Evolutionary conservation across 2,888 invertebrate genomes (phyloP).

Genomic region (Pecten maximus): DNA sequence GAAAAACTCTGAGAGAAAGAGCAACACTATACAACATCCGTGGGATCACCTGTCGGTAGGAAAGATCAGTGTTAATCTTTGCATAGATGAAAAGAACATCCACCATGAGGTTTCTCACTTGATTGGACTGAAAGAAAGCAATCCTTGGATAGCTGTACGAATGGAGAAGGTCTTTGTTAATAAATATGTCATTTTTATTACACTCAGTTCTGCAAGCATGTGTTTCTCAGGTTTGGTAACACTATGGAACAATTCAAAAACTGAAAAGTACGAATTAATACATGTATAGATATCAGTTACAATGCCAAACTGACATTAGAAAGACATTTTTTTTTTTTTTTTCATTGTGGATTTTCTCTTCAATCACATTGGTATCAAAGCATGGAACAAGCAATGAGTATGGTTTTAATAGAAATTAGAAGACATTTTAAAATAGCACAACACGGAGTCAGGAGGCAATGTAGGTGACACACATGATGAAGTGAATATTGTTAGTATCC

Average conservation of each 20-base stretch:
- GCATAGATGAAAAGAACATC: slow-evolving; percentile 86
- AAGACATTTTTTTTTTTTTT: too few relatives aligned
- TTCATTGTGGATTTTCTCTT: too few relatives aligned
- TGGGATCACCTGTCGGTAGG: slow-evolving; percentile 78
- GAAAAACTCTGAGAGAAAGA: background rate
- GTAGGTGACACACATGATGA: too few relatives aligned
- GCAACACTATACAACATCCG: background rate
- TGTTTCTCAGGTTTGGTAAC: background rate
- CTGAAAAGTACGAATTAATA: too few relatives aligned
- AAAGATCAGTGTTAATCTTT: slow-evolving; percentile 86
- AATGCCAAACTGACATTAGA: too few relatives aligned
- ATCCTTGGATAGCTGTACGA: slow-evolving; percentile 86
- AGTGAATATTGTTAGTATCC: too few relatives aligned
- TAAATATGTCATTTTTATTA: background rate
- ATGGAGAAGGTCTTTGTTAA: background rate
- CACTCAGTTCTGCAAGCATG: background rate
- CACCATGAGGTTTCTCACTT: slow-evolving; percentile 90
- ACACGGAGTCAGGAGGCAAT: too few relatives aligned
- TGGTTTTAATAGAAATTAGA: too few relatives aligned
- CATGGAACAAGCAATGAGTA: too few relatives aligned
- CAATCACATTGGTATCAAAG: too few relatives aligned
- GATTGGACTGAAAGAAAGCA: slow-evolving; percentile 89
- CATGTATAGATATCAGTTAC: too few relatives aligned
- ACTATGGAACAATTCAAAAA: background rate
- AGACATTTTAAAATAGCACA: too few relatives aligned